Conservation (phyloP, 1,140 invertebrate genomes). For the Sitobion miscanthi region DNA sequence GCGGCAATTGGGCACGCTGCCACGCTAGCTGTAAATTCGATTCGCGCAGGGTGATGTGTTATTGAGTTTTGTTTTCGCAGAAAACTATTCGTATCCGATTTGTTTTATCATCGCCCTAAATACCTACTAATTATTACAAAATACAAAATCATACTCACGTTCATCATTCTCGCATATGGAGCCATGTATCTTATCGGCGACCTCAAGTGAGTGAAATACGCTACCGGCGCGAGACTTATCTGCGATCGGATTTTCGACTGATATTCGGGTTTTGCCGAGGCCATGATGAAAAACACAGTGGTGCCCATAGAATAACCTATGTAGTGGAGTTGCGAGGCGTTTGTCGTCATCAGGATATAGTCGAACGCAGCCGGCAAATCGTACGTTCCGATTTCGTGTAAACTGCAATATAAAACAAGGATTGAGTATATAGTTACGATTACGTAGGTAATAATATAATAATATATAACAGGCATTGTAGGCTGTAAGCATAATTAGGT, state of each 20-base stretch:
- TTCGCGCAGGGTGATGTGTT: background rate
- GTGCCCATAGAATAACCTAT: conserved; percentile 71
- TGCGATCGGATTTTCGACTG: conserved; percentile 63
- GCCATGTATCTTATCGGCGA: conserved; percentile 72
- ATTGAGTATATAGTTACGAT: background rate
- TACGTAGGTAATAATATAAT: too few relatives aligned
- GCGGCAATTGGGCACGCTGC: too few relatives aligned
- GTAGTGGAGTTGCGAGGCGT: conserved; percentile 66
- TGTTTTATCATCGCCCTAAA: background rate
- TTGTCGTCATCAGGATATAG: conserved; percentile 66
- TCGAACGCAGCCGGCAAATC: conserved; percentile 72
- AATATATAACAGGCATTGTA: background rate
- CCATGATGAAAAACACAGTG: conserved; percentile 64
- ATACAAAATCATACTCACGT: conserved; percentile 44
- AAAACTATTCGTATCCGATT: background rate
- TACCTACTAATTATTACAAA: too few relatives aligned
- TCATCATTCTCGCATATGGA: conserved; percentile 62
- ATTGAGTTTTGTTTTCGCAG: background rate
- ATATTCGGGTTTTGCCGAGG: conserved; percentile 66
- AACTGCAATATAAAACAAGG: conserved; percentile 60
- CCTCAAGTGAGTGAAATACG: conserved; percentile 42
- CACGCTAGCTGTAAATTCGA: background rate
- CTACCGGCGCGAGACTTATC: conserved; percentile 57
- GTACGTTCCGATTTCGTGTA: conserved; percentile 71
- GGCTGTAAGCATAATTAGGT: too few relatives aligned